Evolutionary conservation across 2,113 vertebrate genomes (phyloP).

Genomic region (Perca schrenkii): DNA sequence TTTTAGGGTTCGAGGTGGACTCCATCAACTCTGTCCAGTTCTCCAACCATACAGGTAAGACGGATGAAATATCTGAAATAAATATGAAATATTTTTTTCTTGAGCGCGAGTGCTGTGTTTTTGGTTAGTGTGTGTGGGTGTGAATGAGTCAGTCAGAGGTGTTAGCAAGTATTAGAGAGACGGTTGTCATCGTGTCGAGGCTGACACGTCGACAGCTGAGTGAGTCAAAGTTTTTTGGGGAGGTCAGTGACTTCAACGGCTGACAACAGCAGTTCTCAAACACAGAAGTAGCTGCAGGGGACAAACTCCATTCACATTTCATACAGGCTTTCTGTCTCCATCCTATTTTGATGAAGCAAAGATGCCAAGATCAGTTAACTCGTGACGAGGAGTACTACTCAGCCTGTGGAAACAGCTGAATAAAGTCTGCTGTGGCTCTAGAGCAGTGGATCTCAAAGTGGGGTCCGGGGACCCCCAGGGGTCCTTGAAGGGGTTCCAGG

Average conservation of each 20-base stretch:
- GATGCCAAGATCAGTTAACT: too few species aligned
- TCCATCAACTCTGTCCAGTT: slow-evolving; percentile 98
- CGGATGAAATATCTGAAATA: not conserved
- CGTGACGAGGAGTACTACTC: not conserved
- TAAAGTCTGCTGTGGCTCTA: not conserved
- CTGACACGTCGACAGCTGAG: slow-evolving; percentile 10
- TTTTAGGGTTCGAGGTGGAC: slow-evolving; percentile 97
- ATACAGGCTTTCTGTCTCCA: not conserved
- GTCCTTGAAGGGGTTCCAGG: too few species aligned
- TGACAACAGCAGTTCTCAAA: slow-evolving; percentile 16
- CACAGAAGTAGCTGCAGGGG: not conserved
- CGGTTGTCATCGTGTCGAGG: not conserved
- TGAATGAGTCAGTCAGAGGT: slow-evolving; percentile 53
- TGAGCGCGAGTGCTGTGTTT: not conserved
- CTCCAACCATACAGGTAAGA: slow-evolving; percentile 97
- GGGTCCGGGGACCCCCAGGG: too few species aligned
- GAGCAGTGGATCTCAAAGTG: too few species aligned
- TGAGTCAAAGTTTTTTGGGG: slow-evolving; percentile 20
- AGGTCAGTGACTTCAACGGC: not conserved
- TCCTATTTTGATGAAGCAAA: not conserved
- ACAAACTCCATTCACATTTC: slow-evolving; percentile 21
- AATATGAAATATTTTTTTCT: not conserved
- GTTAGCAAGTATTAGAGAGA: slow-evolving; percentile 14
- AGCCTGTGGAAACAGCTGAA: not conserved
- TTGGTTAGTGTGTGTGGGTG: slow-evolving; percentile 37